A percentile compares a stretch with the other conserved stretches of the same genome.
Conservation (phyloP, 2,797 vertebrate species). For the Erethizon dorsatum region DNA sequence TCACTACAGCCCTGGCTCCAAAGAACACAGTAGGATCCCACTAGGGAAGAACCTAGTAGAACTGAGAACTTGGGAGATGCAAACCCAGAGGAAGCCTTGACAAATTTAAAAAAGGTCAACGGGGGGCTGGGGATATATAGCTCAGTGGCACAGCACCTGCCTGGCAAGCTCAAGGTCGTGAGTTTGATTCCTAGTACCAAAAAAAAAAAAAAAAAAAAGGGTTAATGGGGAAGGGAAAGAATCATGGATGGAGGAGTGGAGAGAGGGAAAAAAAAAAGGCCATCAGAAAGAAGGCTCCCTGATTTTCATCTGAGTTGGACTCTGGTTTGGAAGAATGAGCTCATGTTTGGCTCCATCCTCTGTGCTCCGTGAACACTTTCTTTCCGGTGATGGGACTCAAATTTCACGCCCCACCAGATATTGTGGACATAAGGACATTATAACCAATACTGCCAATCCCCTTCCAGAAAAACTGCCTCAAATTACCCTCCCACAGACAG, state of each 20-base stretch:
- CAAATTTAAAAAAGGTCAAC: background rate
- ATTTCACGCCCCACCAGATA: background rate
- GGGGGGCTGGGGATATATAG: no score
- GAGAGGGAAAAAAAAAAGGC: background rate
- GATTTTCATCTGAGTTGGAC: background rate
- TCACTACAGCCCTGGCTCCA: background rate
- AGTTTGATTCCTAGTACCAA: no score
- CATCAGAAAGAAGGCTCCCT: background rate
- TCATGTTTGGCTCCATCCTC: background rate
- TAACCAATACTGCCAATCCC: conserved; percentile 27
- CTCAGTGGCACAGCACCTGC: no score
- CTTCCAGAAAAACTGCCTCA: conserved; percentile 34
- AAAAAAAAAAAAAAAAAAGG: background rate
- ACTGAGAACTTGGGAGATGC: background rate
- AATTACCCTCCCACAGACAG: conserved; percentile 19
- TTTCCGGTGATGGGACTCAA: conserved; percentile 13
- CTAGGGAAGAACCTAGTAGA: background rate
- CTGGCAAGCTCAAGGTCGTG: no score
- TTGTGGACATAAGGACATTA: background rate
- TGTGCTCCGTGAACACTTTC: background rate
- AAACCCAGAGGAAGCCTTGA: background rate
- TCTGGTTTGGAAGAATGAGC: conserved; percentile 8
- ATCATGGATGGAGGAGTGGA: background rate
- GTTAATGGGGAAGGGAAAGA: background rate
- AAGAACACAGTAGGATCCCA: background rate